Conservation (phyloP, 2,113 vertebrate genomes). For the Cinclus cinclus region DNA sequence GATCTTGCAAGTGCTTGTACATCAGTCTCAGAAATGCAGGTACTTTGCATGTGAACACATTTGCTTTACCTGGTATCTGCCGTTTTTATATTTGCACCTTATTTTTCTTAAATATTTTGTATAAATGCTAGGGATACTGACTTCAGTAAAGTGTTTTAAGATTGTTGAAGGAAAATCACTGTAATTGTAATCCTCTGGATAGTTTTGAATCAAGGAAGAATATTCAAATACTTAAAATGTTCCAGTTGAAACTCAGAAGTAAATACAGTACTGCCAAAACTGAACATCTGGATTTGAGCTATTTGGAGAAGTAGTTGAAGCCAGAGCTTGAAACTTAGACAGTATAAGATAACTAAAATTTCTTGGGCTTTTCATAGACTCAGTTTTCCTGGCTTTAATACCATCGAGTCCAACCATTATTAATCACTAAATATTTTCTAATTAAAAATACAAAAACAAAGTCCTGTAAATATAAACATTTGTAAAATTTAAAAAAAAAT, state of each 20-base stretch:
- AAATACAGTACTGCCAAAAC: not conserved
- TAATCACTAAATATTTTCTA: not conserved
- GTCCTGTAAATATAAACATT: not conserved
- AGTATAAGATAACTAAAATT: not conserved
- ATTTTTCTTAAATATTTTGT: not conserved
- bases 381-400: not conserved
- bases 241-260: not conserved
- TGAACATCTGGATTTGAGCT: not conserved
- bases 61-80: not conserved
- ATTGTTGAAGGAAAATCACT: not conserved
- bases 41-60: not conserved
- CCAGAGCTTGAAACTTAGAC: not conserved
- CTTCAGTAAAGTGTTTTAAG: not conserved
- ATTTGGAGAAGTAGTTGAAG: not conserved
- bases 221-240: not conserved
- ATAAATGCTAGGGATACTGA: not conserved
- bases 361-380: not conserved
- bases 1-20: not conserved
- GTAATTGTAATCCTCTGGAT: not conserved
- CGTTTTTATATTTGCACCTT: not conserved
- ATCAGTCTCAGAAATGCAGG: not conserved
- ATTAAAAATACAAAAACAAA: not conserved
- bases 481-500: not conserved
- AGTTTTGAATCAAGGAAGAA: not conserved
- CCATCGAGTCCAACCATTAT: not conserved